A percentile compares a stretch with the other conserved stretches of the same genome.
These are phyloP conservation scores for Lepas anatifera DNA, from an alignment of 2,888 invertebrate species.

Conservation along the genomic window DNA sequence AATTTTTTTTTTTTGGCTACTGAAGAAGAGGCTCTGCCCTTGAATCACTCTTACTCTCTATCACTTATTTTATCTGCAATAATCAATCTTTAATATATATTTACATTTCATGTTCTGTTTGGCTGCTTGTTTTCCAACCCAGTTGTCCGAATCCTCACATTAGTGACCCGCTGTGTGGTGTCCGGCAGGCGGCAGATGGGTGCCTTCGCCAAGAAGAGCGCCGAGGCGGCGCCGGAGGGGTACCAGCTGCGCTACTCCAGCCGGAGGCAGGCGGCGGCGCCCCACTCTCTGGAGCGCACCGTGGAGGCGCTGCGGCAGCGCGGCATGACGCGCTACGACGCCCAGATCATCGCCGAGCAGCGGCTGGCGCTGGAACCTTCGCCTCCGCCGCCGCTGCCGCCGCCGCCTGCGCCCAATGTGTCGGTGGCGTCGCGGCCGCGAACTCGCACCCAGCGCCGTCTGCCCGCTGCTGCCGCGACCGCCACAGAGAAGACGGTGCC, in stretches of 20 bases:
- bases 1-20: too few relatives aligned
- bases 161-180: background rate
- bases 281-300: background rate
- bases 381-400: background rate
- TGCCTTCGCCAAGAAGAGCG: conserved; percentile 55
- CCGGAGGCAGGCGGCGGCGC: background rate
- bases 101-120: too few relatives aligned
- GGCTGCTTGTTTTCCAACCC: too few relatives aligned
- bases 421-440: background rate
- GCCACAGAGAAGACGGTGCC: background rate
- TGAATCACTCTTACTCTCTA: too few relatives aligned
- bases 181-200: conserved; percentile 57
- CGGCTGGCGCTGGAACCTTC: background rate
- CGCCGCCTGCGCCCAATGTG: background rate
- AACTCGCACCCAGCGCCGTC: background rate
- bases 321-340: conserved; percentile 10
- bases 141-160: too few relatives aligned
- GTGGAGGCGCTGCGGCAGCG: background rate
- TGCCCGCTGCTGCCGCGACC: background rate
- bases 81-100: too few relatives aligned
- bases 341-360: conserved; percentile 7
- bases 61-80: too few relatives aligned
- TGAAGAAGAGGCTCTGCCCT: too few relatives aligned
- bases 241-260: conserved; percentile 3
- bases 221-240: conserved; percentile 29